Percentiles rank a stretch among this genome's conserved stretches.
Evolutionary conservation across 2,888 invertebrate species (phyloP).

Genomic region (Malachius bipustulatus): DNA sequence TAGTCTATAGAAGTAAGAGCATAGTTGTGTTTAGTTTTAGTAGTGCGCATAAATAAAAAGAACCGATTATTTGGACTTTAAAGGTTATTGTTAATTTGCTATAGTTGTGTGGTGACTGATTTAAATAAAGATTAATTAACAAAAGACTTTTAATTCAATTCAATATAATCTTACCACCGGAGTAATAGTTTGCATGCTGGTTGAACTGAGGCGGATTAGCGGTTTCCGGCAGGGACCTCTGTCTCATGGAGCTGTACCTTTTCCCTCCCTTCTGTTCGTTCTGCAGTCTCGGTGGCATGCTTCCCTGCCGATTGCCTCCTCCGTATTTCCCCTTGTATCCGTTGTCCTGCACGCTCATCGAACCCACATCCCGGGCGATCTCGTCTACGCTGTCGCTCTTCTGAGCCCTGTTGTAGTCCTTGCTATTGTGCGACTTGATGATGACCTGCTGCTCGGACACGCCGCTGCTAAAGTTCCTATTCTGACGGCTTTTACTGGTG

Average conservation of each 20-base stretch:
- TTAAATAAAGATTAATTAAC: too few species aligned
- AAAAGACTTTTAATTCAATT: neutral
- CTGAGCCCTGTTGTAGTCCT: slow-evolving; percentile 33
- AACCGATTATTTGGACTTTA: too few species aligned
- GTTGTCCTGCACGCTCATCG: slow-evolving; percentile 28
- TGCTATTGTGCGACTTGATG: slow-evolving; percentile 16
- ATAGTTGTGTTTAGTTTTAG: too few species aligned
- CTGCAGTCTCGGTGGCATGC: slow-evolving; percentile 34
- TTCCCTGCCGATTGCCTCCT: slow-evolving; percentile 28
- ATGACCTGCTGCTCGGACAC: slow-evolving; percentile 23
- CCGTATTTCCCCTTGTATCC: slow-evolving; percentile 15
- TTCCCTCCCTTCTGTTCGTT: slow-evolving; percentile 41
- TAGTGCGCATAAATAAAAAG: too few species aligned
- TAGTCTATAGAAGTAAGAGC: too few species aligned
- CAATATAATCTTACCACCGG: slow-evolving; percentile 24
- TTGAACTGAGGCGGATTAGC: slow-evolving; percentile 28
- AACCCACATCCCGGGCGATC: slow-evolving; percentile 30
- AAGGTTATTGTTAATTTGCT: too few species aligned
- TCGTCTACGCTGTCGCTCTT: slow-evolving; percentile 35
- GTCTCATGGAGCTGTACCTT: slow-evolving; percentile 43
- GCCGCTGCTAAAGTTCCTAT: slow-evolving; percentile 25
- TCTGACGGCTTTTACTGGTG: slow-evolving; percentile 30
- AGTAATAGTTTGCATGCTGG: slow-evolving; percentile 30
- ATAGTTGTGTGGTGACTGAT: too few species aligned
- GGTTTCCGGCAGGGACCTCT: slow-evolving; percentile 46